A percentile compares a stretch with the other conserved stretches of the same genome.
phyloP scores from a whole-genome alignment of 1,140 invertebrate species.

The Aphis gossypii region DNA sequence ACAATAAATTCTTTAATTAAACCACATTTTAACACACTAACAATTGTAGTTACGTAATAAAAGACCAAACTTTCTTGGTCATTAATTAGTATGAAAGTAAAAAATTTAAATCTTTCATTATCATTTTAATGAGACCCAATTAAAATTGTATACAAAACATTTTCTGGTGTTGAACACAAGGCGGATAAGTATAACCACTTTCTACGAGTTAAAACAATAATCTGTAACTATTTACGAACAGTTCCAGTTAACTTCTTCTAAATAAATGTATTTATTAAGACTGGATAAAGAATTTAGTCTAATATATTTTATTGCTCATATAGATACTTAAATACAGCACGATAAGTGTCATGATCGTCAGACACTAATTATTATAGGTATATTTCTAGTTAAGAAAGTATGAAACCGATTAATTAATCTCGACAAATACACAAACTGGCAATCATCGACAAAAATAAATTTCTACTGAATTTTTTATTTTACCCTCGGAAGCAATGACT shows the following conservation, averaged over 20 bases:
- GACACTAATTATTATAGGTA: no score
- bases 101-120: neutral
- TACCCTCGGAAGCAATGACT: neutral
- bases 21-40: neutral
- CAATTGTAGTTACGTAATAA: neutral
- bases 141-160: neutral
- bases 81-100: slow-evolving; percentile 48
- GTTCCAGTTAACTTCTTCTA: neutral
- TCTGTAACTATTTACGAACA: neutral
- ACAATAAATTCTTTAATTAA: neutral
- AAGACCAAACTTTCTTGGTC: neutral
- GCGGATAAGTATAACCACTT: slow-evolving; percentile 6
- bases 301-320: neutral
- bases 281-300: neutral
- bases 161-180: neutral
- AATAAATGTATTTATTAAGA: neutral
- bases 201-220: slow-evolving; percentile 4
- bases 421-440: no score
- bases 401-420: no score
- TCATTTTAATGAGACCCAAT: slow-evolving; percentile 24
- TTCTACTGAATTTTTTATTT: neutral
- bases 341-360: neutral
- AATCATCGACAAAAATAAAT: neutral
- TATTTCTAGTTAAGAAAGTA: no score
- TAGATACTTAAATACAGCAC: neutral